Evolutionary conservation across 2,797 vertebrate species (phyloP).

Genomic region (Siniperca obscura): DNA sequence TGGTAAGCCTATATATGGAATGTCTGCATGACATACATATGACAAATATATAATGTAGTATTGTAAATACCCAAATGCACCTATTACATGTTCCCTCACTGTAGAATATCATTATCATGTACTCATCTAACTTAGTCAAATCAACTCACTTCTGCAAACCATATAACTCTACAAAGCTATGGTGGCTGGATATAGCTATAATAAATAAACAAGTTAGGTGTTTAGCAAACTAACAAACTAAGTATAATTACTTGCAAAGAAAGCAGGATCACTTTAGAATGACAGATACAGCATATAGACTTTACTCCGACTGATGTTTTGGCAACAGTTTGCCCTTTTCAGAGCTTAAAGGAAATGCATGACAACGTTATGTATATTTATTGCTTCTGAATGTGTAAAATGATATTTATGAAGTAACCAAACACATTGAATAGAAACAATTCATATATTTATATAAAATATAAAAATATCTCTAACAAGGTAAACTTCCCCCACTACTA

Average conservation of each 20-base stretch:
- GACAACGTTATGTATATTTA: not conserved
- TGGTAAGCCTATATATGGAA: not conserved
- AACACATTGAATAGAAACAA: not conserved
- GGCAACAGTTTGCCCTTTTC: not conserved
- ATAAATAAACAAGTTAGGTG: not conserved
- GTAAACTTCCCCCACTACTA: no score
- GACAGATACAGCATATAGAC: not conserved
- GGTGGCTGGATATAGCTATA: not conserved
- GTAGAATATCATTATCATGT: not conserved
- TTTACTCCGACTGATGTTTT: not conserved
- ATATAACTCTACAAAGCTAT: not conserved
- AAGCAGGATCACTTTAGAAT: no score
- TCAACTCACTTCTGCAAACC: not conserved
- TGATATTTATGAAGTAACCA: not conserved
- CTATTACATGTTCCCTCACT: not conserved
- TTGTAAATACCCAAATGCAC: not conserved
- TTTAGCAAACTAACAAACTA: not conserved
- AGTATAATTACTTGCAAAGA: not conserved
- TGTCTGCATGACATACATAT: constrained; percentile 8
- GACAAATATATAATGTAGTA: not conserved
- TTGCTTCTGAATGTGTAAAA: not conserved
- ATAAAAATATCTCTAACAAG: no score
- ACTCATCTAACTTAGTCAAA: not conserved
- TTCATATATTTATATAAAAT: not conserved
- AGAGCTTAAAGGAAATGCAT: not conserved